These are phyloP conservation scores for Cydia pomonella DNA, from an alignment of 1,140 invertebrate genomes.

Conservation along the genomic window DNA sequence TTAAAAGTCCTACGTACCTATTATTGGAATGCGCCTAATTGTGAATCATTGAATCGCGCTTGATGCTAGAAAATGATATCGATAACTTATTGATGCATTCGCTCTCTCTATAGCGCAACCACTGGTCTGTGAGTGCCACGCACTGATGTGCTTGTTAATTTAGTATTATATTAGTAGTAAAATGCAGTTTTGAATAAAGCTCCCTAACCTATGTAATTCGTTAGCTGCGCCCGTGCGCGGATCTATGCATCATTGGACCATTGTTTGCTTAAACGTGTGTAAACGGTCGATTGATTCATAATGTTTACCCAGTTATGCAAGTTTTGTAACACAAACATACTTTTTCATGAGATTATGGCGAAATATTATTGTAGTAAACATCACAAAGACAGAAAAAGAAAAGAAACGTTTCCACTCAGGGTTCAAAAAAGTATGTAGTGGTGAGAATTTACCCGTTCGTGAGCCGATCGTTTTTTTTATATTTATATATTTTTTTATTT, in stretches of 20 bases:
- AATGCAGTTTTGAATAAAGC: background rate
- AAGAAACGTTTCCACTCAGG: too few species aligned
- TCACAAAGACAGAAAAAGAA: background rate
- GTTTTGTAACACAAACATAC: background rate
- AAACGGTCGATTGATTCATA: constrained; percentile 10
- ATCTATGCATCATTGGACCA: constrained; percentile 22
- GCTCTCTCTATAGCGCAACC: background rate
- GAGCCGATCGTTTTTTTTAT: too few species aligned
- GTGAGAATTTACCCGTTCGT: too few species aligned
- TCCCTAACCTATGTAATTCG: background rate
- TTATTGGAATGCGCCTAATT: constrained; percentile 13
- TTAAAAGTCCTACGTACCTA: constrained; percentile 14
- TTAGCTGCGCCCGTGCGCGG: background rate
- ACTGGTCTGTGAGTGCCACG: background rate
- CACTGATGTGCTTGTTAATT: background rate
- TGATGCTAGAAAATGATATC: background rate
- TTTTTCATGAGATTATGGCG: background rate
- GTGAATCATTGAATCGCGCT: constrained; percentile 15
- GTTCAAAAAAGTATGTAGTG: too few species aligned
- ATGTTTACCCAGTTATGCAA: background rate
- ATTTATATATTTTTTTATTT: too few species aligned
- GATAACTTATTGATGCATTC: background rate
- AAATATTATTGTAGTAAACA: background rate
- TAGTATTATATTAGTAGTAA: background rate
- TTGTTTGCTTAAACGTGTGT: constrained; percentile 29